Evolutionary conservation across 2,113 vertebrate species (phyloP).

Genomic region (Cyanoramphus novaezelandiae): DNA sequence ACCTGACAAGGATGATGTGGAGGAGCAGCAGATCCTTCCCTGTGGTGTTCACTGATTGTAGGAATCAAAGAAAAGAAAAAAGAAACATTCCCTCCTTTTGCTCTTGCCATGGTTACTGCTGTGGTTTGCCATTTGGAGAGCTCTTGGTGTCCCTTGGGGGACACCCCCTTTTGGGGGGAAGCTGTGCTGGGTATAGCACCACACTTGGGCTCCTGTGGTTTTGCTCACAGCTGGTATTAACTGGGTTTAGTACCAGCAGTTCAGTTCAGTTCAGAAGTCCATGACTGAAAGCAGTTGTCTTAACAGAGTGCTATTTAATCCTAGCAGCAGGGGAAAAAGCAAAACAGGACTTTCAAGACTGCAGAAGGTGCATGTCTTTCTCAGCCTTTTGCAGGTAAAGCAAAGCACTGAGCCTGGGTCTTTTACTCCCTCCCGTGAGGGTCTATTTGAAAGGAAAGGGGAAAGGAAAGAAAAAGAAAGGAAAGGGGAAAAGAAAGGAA

Average conservation of each 20-base stretch:
- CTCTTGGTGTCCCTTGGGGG: not conserved
- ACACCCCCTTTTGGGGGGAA: not conserved
- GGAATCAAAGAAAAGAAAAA: not conserved
- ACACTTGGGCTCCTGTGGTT: not conserved
- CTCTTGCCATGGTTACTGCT: not conserved
- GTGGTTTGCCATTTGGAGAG: not conserved
- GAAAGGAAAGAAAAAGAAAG: too few relatives aligned
- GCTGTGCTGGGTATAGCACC: not conserved
- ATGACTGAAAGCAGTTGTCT: not conserved
- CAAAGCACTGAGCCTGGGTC: not conserved
- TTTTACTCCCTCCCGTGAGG: not conserved
- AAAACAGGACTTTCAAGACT: not conserved
- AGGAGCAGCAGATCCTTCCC: not conserved
- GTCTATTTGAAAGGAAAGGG: not conserved
- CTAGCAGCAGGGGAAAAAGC: not conserved
- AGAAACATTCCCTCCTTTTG: not conserved
- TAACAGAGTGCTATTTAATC: conserved; percentile 25
- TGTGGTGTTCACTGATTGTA: not conserved
- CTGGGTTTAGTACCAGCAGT: not conserved
- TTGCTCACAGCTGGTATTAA: not conserved
- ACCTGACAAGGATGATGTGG: not conserved
- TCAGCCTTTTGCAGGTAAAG: not conserved
- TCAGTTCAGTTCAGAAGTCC: not conserved
- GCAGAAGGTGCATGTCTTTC: not conserved
- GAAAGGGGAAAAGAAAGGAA: not conserved